These are phyloP conservation scores for Archaeoteleia sp. DNA, from an alignment of 2,888 invertebrate genomes.

Conservation along the genomic window DNA sequence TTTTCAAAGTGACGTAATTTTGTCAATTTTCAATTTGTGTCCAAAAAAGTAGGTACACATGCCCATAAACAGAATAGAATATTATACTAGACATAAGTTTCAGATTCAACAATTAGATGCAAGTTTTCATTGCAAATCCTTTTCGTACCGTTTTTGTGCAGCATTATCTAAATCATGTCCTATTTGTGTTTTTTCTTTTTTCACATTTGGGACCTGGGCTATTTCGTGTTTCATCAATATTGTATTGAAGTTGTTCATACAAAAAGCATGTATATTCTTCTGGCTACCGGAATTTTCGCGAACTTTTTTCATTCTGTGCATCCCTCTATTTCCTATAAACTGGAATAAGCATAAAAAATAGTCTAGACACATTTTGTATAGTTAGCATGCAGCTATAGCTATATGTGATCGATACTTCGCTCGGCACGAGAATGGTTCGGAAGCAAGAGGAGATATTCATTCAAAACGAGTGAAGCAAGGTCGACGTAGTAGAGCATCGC, in stretches of 20 bases:
- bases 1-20: too few relatives aligned
- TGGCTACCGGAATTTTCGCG: not conserved
- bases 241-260: not conserved
- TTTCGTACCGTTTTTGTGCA: too few relatives aligned
- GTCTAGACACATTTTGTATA: conserved; percentile 66
- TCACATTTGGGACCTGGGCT: too few relatives aligned
- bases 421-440: conserved; percentile 24
- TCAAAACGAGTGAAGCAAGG: conserved; percentile 30
- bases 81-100: too few relatives aligned
- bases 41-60: too few relatives aligned
- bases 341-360: conserved; percentile 65
- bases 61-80: too few relatives aligned
- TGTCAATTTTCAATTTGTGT: too few relatives aligned
- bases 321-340: conserved; percentile 62
- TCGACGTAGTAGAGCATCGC: conserved; percentile 10
- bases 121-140: too few relatives aligned
- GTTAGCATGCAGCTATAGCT: conserved; percentile 59
- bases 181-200: too few relatives aligned
- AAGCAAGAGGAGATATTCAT: conserved; percentile 31
- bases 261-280: not conserved
- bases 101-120: too few relatives aligned
- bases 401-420: conserved; percentile 58
- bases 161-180: too few relatives aligned
- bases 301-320: conserved; percentile 14
- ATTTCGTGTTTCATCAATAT: not conserved